Conservation (phyloP, 1,140 invertebrate species). For the Drosophila albomicans region DNA sequence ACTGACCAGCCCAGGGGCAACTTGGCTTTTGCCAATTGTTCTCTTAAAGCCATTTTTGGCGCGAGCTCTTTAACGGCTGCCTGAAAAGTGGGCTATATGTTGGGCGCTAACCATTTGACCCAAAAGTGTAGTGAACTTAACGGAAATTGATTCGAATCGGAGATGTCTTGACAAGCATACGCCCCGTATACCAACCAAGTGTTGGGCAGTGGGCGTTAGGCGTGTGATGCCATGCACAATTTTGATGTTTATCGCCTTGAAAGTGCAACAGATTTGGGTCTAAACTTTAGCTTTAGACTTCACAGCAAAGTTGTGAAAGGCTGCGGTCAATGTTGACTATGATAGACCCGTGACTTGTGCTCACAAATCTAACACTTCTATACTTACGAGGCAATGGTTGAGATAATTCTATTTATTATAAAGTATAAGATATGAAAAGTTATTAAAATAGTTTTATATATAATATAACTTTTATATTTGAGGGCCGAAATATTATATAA, state of each 20-base stretch:
- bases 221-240: slow-evolving; percentile 59
- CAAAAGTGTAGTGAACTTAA: slow-evolving; percentile 81
- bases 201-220: neutral
- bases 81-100: slow-evolving; percentile 42
- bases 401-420: too few relatives aligned
- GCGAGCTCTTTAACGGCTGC: neutral
- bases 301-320: too few relatives aligned
- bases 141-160: slow-evolving; percentile 78
- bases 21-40: neutral
- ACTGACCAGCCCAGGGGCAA: slow-evolving; percentile 52
- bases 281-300: neutral
- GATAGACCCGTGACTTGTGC: too few relatives aligned
- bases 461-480: too few relatives aligned
- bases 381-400: too few relatives aligned
- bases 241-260: slow-evolving; percentile 74
- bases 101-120: slow-evolving; percentile 47
- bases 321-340: too few relatives aligned
- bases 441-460: too few relatives aligned
- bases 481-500: too few relatives aligned
- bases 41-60: slow-evolving; percentile 32
- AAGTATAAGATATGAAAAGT: too few relatives aligned
- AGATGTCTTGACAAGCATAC: slow-evolving; percentile 74
- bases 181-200: slow-evolving; percentile 12
- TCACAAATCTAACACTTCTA: too few relatives aligned
- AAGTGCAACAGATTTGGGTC: slow-evolving; percentile 74